Base-by-base conservation (phyloP, 2,888 invertebrate species). In the Leptinotarsa rubiginosa region DNA sequence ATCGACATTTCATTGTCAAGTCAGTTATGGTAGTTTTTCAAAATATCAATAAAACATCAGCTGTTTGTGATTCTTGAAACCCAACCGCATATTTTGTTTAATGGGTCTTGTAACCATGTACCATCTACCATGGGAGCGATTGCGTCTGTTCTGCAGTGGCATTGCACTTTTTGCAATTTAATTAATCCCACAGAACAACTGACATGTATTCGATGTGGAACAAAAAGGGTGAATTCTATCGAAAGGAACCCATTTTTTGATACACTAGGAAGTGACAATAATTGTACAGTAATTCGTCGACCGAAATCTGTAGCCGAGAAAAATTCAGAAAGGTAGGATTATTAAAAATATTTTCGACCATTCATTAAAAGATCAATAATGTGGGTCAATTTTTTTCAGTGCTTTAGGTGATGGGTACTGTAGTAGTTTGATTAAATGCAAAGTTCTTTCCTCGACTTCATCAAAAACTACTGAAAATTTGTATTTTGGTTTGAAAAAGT, bases 111-210 rank as follows among this genome's bases (percentile, higher is more conserved):
- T 81, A 82, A 82, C 83, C 84, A 90, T 90, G 90, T 88, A 87
- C 88, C 87, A 88, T 85, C 84, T 87, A 90, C 88, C 87, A 96
- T 96, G 96, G 96, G 96, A 90, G 95, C 96, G 88, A 96, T 96
- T 91, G 95, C 96, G 90, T 96, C 96, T 88, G 96, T 96, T 90
- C 92, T 96, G 89, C 96, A 96, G 91, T 96, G 96, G 96, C 94
- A 95, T 91, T 96, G 96, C 91, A 92, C 92, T 88, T 92, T 93
- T 89, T 96, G 96, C 90, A 92, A 94, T 89, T 92, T 94, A 89
- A 95, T 96, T 89, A 96, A 96, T 89, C 95, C 96, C 81, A 95
- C 95, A 80, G 96, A 96, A 89, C 93, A 93, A 88, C 90, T 92
- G 84, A 93, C 92, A 90, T 96, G 96, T 89, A 91, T 93, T 90